Base-by-base conservation (phyloP, 2,113 vertebrate genomes). In the Pseudopodoces humilis region DNA sequence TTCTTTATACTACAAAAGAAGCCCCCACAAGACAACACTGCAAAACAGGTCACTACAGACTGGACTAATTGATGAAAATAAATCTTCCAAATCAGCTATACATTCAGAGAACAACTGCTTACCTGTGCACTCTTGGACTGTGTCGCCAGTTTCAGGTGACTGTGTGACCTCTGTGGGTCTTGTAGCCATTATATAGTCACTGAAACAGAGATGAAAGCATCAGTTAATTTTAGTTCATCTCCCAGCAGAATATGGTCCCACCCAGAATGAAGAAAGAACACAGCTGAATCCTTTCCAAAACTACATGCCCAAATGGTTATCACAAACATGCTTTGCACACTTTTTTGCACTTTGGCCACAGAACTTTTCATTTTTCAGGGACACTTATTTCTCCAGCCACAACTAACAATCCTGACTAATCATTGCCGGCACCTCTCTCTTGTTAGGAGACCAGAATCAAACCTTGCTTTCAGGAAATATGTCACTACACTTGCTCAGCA, bases 61-160 rank as follows among this genome's bases (percentile, higher is more conserved):
- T 10, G 27, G 10, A 11, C 1, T 3, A 62, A 41, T 2, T 39
- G 44, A 86, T 86, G 31, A 85, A 93, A 90, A 60, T 6, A 67
- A 49, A 60, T 31, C 60, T 94, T 74, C 23, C 52, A 78, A 71
- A 75, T 41, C 44, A 68, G 49, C 52, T 49, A 23, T 5, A 43
- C 15, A 14, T 75, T 47, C 5, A 4, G 50, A 83, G 44, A 81
- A 68, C 16, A 69, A 31, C n/a, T 22, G 35, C 90, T 97, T 97
- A 98, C 99, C 98, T 98, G 98, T 92, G 95, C 97, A 98, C 31
- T 99, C 98, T 71, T 99, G 98, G 3, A 60, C 78, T 13, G 67
- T 43, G 41, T 99, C 98, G 76, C 97, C 94, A 55, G 94, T 69
- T 83, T 98, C 98, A 94, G 97, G 90, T 87, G 94, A 96, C 78